These are phyloP conservation scores for Mimachlamys varia DNA, from an alignment of 2,888 invertebrate genomes.

Conservation along the genomic window DNA sequence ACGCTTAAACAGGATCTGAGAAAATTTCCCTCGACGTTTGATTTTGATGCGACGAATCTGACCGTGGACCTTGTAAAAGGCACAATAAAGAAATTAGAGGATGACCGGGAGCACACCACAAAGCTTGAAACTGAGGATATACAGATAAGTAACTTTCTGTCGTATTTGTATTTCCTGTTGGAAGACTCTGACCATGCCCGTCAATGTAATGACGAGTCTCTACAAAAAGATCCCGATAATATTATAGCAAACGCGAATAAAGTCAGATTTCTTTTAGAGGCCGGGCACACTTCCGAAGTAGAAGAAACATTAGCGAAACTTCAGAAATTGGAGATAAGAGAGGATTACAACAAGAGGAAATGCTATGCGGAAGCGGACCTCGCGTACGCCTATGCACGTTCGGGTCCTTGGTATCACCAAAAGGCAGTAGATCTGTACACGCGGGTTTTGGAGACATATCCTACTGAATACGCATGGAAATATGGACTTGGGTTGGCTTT, in stretches of 20 bases:
- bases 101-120: background rate
- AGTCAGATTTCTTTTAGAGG: background rate
- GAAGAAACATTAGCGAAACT: background rate
- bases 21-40: background rate
- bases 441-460: too few species aligned
- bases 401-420: background rate
- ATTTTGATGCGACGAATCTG: background rate
- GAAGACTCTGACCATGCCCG: background rate
- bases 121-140: background rate
- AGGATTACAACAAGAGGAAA: background rate
- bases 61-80: background rate
- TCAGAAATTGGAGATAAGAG: background rate
- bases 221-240: background rate
- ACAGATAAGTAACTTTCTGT: constrained; percentile 14
- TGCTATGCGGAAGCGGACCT: background rate
- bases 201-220: background rate
- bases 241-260: background rate
- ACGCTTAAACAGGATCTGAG: background rate
- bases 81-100: background rate
- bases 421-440: too few species aligned
- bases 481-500: background rate
- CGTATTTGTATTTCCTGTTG: constrained; percentile 3
- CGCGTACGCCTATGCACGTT: background rate
- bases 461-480: background rate
- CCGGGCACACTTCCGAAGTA: background rate